Evolutionary conservation across 2,888 invertebrate genomes (phyloP), one percentile per base, ranked within the genome.

Genomic region (Serrognathus titanus): DNA sequence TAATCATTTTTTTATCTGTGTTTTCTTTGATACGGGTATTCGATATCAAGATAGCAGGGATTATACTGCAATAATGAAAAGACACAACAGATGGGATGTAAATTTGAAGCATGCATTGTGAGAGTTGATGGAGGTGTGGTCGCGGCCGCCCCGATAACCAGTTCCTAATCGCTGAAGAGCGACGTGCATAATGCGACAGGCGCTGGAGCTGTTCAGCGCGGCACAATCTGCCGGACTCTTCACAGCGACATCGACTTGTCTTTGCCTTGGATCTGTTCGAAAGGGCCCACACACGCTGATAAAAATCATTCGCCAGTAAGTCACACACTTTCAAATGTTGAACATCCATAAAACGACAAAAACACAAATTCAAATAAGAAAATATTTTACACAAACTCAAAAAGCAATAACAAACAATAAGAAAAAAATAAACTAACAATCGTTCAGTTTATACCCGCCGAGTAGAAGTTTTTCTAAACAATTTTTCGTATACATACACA

Each of bases 141-240:
- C 65, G 64, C 67, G 58, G 59, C 62, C 66, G 63, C 63, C 63
- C 62, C 68, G 70, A 71, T 71, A 74, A 73, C 74, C 73, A 71
- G 73, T 74, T 74, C 71, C 73, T 74, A 74, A 74, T 73, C 73
- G 72, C 66, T 62, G 69, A 69, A 70, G 70, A 70, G 68, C 66
- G 63, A 69, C 67, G 69, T 69, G 72, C 72, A 72, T 72, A 73
- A 73, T 72, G 71, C 70, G 72, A 72, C 71, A 71, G 71, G 67
- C 69, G 66, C 68, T 69, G 61, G 68, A 71, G 68, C 68, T 70
- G 70, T 71, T 69, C 68, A 63, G 64, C 20, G 45, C 55, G 50
- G 35, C 65, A 65, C 66, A 66, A 68, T 65, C 67, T 63, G 66
- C 66, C 66, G 64, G 63, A 65, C 66, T 64, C 61, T 63, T 62